Percentiles rank a stretch among this genome's conserved stretches.
These are phyloP conservation scores for Oasisia sp. DNA, from an alignment of 2,888 invertebrate genomes.

Conservation along the genomic window DNA sequence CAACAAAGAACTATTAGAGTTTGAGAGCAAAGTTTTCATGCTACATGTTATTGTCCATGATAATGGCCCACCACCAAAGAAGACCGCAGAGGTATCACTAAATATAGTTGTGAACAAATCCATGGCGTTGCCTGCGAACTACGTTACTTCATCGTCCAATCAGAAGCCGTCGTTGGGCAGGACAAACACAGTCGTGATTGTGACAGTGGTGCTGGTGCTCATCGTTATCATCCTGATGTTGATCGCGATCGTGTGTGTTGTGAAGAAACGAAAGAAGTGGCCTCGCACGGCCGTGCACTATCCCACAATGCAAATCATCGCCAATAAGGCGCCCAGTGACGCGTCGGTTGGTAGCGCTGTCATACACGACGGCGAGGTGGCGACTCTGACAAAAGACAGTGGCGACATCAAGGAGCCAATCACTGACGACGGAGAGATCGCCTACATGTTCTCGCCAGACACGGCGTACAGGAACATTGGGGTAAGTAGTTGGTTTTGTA, in stretches of 20 bases:
- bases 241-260: background rate
- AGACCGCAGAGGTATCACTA: background rate
- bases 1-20: background rate
- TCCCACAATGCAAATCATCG: constrained; percentile 12
- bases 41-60: background rate
- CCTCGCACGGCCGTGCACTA: background rate
- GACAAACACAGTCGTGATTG: background rate
- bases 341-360: background rate
- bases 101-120: background rate
- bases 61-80: background rate
- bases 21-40: constrained; percentile 10
- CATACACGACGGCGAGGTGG: background rate
- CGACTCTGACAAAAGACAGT: background rate
- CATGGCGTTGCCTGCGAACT: background rate
- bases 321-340: background rate
- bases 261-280: background rate
- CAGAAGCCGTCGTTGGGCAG: background rate
- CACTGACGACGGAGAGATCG: background rate
- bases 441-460: background rate
- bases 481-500: constrained; percentile 7
- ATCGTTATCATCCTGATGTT: background rate
- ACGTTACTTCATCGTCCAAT: background rate
- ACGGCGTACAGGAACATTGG: background rate
- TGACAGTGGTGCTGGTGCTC: background rate
- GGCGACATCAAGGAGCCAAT: background rate